Conservation (phyloP, 2,113 vertebrate species). For the Harpagus bidentatus region DNA sequence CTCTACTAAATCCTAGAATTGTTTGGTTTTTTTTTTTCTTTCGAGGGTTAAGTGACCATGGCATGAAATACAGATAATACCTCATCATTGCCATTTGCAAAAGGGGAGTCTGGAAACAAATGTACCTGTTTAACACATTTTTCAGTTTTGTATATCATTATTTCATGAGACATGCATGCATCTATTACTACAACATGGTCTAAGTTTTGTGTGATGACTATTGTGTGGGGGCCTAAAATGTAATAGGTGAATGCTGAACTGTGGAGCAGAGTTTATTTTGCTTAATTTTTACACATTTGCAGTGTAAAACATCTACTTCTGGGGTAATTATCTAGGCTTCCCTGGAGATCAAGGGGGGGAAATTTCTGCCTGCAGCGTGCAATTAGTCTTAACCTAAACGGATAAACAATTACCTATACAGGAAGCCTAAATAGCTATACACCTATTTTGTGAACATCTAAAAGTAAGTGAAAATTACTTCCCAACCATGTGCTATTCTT, state of each 20-base stretch:
- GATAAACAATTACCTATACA: background rate
- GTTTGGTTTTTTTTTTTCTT: background rate
- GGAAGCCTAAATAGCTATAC: background rate
- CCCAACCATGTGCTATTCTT: background rate
- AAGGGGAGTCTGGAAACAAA: background rate
- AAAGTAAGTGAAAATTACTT: background rate
- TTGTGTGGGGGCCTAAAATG: background rate
- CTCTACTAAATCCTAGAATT: background rate
- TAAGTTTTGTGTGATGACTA: background rate
- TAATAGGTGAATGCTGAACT: background rate
- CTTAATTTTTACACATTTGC: background rate
- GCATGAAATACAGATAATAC: background rate
- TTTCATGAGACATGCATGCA: background rate
- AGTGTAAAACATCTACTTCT: background rate
- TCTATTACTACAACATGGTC: background rate
- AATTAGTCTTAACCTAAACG: background rate
- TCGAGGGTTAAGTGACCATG: background rate
- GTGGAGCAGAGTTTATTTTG: background rate
- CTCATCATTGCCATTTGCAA: background rate
- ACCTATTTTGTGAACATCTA: background rate
- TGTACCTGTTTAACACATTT: background rate
- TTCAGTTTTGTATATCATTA: background rate
- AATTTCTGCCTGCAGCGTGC: background rate
- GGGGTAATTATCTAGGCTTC: background rate
- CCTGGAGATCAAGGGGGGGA: background rate